These are phyloP conservation scores for Vicugna pacos DNA, from an alignment of 2,113 vertebrate genomes.

Conservation along the genomic window DNA sequence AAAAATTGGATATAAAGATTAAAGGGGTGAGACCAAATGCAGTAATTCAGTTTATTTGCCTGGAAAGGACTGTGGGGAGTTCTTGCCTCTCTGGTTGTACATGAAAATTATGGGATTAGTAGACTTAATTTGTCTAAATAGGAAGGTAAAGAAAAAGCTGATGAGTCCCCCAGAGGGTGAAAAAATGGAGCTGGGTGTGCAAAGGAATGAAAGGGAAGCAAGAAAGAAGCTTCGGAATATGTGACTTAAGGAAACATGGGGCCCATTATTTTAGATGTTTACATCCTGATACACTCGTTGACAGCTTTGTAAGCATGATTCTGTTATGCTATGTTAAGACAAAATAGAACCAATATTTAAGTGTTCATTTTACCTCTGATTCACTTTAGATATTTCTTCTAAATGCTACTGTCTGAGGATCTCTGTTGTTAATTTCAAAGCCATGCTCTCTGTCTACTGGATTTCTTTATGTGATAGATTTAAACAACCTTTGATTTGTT, in stretches of 20 bases:
- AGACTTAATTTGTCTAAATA: background rate
- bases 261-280: background rate
- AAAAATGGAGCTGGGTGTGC: background rate
- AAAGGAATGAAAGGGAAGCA: background rate
- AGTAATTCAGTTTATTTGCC: background rate
- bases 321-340: background rate
- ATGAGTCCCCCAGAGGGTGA: background rate
- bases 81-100: background rate
- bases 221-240: background rate
- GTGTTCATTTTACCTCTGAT: background rate
- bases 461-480: background rate
- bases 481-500: background rate
- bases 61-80: background rate
- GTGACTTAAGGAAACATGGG: background rate
- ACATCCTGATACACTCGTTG: background rate
- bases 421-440: background rate
- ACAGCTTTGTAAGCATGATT: background rate
- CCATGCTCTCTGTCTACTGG: background rate
- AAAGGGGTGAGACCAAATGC: background rate
- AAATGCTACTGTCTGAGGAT: background rate
- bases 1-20: background rate
- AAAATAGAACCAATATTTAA: background rate
- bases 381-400: background rate
- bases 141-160: background rate
- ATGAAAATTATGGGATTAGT: background rate